Evolutionary conservation across 2,888 invertebrate genomes (phyloP).

Genomic region (Orthosia gothica): DNA sequence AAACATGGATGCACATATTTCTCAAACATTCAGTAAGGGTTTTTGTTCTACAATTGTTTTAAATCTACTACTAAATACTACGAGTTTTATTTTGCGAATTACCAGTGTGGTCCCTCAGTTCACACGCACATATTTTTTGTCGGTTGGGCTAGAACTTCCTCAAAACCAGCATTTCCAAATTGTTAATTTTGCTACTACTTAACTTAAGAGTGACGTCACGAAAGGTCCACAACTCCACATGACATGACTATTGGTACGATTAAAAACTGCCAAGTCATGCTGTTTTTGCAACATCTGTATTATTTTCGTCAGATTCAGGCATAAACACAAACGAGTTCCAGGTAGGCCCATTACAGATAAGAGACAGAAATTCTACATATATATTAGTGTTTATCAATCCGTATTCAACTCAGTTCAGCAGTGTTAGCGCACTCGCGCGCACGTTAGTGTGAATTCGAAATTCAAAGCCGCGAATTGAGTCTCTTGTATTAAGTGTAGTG

Average conservation of each 20-base stretch:
- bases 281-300: constrained; percentile 10
- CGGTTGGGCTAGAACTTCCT: background rate
- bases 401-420: constrained; percentile 41
- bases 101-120: too few species aligned
- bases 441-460: constrained; percentile 21
- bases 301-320: constrained; percentile 5
- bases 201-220: background rate
- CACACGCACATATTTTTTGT: background rate
- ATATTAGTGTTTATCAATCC: constrained; percentile 20
- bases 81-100: too few species aligned
- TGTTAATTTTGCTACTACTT: background rate
- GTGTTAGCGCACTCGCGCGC: constrained; percentile 50
- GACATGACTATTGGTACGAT: background rate
- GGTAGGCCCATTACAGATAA: background rate
- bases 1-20: too few species aligned
- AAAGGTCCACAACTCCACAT: too few species aligned
- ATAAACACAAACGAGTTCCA: background rate
- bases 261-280: constrained; percentile 8
- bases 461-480: constrained; percentile 12
- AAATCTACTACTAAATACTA: too few species aligned
- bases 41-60: too few species aligned
- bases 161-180: background rate
- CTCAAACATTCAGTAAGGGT: too few species aligned
- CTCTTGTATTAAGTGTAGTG: constrained; percentile 34
- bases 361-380: background rate